Evolutionary conservation across 2,888 invertebrate species (phyloP).

Genomic region (Rhaphigaster nebulosa): DNA sequence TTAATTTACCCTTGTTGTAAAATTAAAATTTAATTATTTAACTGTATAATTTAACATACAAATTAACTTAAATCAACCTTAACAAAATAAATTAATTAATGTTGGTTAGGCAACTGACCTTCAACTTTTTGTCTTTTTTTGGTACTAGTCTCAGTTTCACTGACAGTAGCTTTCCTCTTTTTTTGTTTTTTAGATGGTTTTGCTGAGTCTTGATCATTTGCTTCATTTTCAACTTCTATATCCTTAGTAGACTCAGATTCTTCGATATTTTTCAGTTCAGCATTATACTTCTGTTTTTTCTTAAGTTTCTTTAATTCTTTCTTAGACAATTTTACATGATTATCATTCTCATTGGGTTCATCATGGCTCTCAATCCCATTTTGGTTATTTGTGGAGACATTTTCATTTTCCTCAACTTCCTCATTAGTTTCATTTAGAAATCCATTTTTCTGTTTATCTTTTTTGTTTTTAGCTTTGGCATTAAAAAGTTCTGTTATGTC

Average conservation of each 20-base stretch:
- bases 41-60: too few species aligned
- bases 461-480: not conserved
- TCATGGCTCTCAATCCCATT: conserved; percentile 36
- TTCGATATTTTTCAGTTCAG: conserved; percentile 52
- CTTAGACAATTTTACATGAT: conserved; percentile 50
- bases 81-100: not conserved
- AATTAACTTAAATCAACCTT: not conserved
- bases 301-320: conserved; percentile 61
- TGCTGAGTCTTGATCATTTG: not conserved
- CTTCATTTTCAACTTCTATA: not conserved
- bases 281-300: conserved; percentile 59
- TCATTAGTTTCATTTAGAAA: not conserved
- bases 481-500: not conserved
- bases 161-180: conserved; percentile 30
- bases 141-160: not conserved
- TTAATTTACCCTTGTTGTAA: too few species aligned
- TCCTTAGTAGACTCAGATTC: not conserved
- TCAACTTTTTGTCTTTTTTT: conserved; percentile 49
- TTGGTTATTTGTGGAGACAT: not conserved
- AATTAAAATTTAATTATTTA: too few species aligned
- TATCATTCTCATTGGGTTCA: not conserved
- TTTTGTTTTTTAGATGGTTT: conserved; percentile 45
- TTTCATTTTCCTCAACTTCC: not conserved
- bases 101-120: not conserved
- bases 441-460: conserved; percentile 1